These are phyloP conservation scores for Dorcus hopei DNA, from an alignment of 2,888 invertebrate genomes.

Conservation along the genomic window DNA sequence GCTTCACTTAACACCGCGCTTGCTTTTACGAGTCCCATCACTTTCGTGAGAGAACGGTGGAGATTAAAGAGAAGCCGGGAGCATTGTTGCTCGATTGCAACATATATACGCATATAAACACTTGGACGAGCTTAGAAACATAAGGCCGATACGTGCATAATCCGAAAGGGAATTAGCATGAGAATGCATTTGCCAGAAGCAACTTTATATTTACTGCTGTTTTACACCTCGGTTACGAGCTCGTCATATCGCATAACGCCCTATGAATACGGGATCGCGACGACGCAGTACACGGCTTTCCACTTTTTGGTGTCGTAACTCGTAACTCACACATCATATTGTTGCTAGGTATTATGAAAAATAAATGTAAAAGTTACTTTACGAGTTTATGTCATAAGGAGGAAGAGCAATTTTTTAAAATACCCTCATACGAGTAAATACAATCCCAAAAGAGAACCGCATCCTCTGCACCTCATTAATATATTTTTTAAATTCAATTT, in stretches of 20 bases:
- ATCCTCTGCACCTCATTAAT: no score
- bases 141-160: background rate
- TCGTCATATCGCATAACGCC: conserved; percentile 43
- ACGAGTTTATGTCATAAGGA: conserved; percentile 8
- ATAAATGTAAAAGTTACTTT: conserved; percentile 14
- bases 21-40: no score
- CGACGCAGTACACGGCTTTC: conserved; percentile 39
- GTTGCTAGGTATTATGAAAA: background rate
- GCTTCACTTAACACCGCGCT: no score
- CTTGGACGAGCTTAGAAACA: no score
- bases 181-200: conserved; percentile 41
- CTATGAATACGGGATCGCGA: conserved; percentile 44
- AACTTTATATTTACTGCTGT: conserved; percentile 43
- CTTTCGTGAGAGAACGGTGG: no score
- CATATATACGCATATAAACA: no score
- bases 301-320: conserved; percentile 40
- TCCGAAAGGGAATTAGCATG: conserved; percentile 35
- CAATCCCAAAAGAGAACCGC: no score
- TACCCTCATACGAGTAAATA: no score
- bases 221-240: conserved; percentile 44
- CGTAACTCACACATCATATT: conserved; percentile 31
- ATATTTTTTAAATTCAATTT: no score
- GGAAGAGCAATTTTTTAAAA: no score
- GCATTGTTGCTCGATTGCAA: no score
- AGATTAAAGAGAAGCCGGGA: no score